phyloP scores from a whole-genome alignment of 2,113 vertebrate genomes.

The Cebus imitator region DNA sequence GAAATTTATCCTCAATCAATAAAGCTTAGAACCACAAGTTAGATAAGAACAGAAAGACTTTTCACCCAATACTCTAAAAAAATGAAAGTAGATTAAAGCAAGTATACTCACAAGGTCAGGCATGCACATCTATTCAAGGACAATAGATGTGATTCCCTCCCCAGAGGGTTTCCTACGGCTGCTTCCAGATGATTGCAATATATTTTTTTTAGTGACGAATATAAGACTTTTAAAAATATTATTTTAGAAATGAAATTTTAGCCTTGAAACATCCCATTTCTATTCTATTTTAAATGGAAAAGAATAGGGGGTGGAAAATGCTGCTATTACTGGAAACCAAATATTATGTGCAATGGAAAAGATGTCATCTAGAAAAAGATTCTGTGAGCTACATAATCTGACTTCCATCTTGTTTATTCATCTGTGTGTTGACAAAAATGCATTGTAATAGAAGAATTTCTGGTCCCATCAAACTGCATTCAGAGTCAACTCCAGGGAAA shows the following conservation, averaged over 20 bases:
- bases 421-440: neutral
- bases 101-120: neutral
- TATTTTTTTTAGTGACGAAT: neutral
- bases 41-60: neutral
- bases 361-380: neutral
- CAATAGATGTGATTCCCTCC: neutral
- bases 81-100: neutral
- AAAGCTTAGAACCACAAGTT: neutral
- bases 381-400: neutral
- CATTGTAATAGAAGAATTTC: neutral
- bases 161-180: neutral
- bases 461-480: neutral
- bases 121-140: neutral
- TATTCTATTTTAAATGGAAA: neutral
- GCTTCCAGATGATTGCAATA: neutral
- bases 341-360: neutral
- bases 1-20: neutral
- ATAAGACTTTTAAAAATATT: neutral
- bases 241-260: neutral
- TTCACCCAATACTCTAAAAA: neutral
- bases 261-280: neutral
- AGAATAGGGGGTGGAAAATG: neutral
- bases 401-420: neutral
- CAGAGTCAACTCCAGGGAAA: neutral
- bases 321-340: neutral